These are phyloP conservation scores for Anaspis maculata DNA, from an alignment of 2,888 invertebrate species.

Conservation along the genomic window DNA sequence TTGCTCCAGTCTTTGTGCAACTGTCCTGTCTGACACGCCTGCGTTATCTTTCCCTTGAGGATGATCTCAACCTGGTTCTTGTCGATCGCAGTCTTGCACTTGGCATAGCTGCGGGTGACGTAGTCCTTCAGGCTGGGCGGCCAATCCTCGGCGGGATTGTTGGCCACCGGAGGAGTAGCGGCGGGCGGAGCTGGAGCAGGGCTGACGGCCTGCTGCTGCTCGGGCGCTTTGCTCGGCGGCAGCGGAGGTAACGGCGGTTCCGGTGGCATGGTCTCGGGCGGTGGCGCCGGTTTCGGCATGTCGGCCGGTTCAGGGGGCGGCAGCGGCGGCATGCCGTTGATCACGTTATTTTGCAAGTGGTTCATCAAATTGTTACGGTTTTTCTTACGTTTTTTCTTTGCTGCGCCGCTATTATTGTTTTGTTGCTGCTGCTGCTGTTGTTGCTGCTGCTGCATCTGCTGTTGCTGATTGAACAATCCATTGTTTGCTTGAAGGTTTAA, in stretches of 20 bases:
- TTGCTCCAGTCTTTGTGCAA: slow-evolving; percentile 91
- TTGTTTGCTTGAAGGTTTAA: slow-evolving; percentile 19
- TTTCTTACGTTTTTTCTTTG: slow-evolving; percentile 70
- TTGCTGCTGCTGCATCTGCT: slow-evolving; percentile 18
- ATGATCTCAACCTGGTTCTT: slow-evolving; percentile 92
- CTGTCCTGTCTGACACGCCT: slow-evolving; percentile 80
- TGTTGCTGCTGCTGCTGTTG: slow-evolving; percentile 37
- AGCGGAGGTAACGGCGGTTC: slow-evolving; percentile 42
- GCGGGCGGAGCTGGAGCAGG: slow-evolving; percentile 14
- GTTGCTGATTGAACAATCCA: slow-evolving; percentile 25
- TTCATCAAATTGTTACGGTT: slow-evolving; percentile 50
- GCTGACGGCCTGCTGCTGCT: slow-evolving; percentile 30
- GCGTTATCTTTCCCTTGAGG: slow-evolving; percentile 87
- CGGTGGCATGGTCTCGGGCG: slow-evolving; percentile 46
- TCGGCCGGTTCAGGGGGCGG: slow-evolving; percentile 45
- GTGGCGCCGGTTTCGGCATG: slow-evolving; percentile 47
- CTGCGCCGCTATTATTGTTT: slow-evolving; percentile 46
- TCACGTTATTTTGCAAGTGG: slow-evolving; percentile 36
- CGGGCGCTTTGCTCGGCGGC: slow-evolving; percentile 38
- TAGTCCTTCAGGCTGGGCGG: slow-evolving; percentile 76
- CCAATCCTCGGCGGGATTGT: slow-evolving; percentile 62
- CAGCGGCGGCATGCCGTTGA: slow-evolving; percentile 42
- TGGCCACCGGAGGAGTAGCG: slow-evolving; percentile 37
- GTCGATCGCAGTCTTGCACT: slow-evolving; percentile 80
- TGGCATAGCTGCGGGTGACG: slow-evolving; percentile 85